Evolutionary conservation across 2,888 invertebrate genomes (phyloP).

Genomic region (Geotrupes spiniger): DNA sequence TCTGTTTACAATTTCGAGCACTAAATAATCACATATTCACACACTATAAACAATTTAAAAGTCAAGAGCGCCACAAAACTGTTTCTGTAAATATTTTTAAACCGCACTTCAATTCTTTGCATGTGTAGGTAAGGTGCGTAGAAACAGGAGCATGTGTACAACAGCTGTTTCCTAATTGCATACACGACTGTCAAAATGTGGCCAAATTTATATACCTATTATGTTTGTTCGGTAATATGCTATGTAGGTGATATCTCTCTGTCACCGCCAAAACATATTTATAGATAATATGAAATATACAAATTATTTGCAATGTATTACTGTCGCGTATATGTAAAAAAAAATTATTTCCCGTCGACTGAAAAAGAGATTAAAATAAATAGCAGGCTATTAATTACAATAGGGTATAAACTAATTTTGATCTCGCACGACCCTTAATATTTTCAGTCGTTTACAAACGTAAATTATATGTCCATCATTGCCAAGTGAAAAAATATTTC

Average conservation of each 20-base stretch:
- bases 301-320: conserved; percentile 2
- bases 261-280: background rate
- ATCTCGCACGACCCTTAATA: no score
- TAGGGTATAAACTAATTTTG: no score
- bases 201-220: conserved; percentile 23
- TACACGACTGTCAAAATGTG: conserved; percentile 25
- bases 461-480: no score
- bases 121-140: conserved; percentile 16
- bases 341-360: no score
- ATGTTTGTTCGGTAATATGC: conserved; percentile 14
- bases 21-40: conserved; percentile 2
- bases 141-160: conserved; percentile 20
- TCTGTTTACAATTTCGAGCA: background rate
- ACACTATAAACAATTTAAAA: background rate
- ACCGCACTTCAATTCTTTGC: conserved; percentile 12
- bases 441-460: no score
- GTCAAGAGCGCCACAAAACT: background rate
- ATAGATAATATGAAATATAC: conserved; percentile 1
- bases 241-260: background rate
- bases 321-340: background rate
- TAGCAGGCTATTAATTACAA: no score
- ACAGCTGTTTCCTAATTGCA: conserved; percentile 27
- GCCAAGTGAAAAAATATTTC: no score
- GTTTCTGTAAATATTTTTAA: conserved; percentile 12
- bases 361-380: no score